Percentiles rank a stretch among this genome's conserved stretches.
Conservation (phyloP, 2,113 vertebrate species). For the Myotis yumanensis region DNA sequence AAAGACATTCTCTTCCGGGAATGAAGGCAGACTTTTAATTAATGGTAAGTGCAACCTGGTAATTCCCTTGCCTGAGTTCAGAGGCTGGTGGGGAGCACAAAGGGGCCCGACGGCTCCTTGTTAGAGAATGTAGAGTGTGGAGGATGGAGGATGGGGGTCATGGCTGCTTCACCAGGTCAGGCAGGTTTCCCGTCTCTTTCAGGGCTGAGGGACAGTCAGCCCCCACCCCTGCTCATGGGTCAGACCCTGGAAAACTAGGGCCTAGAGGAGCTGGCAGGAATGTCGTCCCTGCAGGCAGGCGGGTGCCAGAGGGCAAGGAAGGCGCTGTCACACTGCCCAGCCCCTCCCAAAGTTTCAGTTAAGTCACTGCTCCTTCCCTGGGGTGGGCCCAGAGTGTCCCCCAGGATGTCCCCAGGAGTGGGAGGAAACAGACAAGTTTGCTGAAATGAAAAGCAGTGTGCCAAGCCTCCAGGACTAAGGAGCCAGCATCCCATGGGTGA, state of each 20-base stretch:
- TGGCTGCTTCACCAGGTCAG: not conserved
- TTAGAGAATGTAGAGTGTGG: fast-evolving
- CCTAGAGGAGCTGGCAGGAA: not conserved
- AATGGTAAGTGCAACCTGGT: not conserved
- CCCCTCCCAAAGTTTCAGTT: not conserved
- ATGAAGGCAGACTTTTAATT: not conserved
- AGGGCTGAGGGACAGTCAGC: not conserved
- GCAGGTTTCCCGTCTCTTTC: not conserved
- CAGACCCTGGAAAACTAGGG: not conserved
- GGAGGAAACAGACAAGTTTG: not conserved
- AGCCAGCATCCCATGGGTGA: fast-evolving
- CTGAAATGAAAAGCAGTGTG: not conserved
- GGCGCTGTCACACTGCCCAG: fast-evolving
- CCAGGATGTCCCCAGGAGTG: not conserved
- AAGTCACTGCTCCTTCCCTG: not conserved
- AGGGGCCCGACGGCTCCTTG: not conserved
- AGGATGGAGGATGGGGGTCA: not conserved
- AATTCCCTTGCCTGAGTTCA: not conserved
- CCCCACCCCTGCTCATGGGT: too few species aligned
- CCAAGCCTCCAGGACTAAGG: not conserved
- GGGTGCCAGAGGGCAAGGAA: not conserved
- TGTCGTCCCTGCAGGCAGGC: not conserved
- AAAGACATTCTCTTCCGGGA: not conserved
- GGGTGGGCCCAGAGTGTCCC: not conserved
- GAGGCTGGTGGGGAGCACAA: not conserved